Evolutionary conservation across 2,888 invertebrate species (phyloP).

Genomic region (Phyllotreta striolata): DNA sequence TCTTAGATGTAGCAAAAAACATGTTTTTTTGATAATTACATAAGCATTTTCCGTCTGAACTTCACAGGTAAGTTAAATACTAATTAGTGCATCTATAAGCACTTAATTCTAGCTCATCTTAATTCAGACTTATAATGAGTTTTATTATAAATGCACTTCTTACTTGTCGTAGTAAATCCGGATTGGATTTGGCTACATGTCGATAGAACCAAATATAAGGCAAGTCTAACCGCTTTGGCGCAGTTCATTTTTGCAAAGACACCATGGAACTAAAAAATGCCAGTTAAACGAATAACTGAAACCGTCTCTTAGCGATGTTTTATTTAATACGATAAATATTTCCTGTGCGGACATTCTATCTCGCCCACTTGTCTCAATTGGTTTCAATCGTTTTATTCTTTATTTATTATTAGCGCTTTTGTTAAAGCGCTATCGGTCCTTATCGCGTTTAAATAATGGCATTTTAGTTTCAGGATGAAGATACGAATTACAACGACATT

Average conservation of each 20-base stretch:
- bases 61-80: no score
- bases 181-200: conserved; percentile 29
- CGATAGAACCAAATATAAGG: conserved; percentile 12
- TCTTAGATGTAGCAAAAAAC: no score
- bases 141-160: conserved; percentile 24
- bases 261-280: conserved; percentile 33
- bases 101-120: no score
- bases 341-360: conserved; percentile 48
- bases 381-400: conserved; percentile 34
- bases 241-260: conserved; percentile 30
- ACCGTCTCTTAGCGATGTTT: conserved; percentile 30
- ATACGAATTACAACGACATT: no score
- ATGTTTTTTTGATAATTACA: no score
- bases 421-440: conserved; percentile 13
- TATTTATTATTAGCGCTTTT: conserved; percentile 22
- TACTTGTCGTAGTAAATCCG: conserved; percentile 48
- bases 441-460: background rate
- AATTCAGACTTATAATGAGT: no score
- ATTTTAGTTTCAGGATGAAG: no score
- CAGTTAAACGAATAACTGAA: conserved; percentile 15
- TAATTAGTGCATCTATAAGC: no score
- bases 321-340: conserved; percentile 49
- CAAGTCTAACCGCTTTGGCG: conserved; percentile 11
- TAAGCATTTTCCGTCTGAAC: no score
- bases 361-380: conserved; percentile 41